A percentile compares a stretch with the other conserved stretches of the same genome.
Evolutionary conservation across 1,140 invertebrate genomes (phyloP).

Genomic region (Drosophila novamexicana): DNA sequence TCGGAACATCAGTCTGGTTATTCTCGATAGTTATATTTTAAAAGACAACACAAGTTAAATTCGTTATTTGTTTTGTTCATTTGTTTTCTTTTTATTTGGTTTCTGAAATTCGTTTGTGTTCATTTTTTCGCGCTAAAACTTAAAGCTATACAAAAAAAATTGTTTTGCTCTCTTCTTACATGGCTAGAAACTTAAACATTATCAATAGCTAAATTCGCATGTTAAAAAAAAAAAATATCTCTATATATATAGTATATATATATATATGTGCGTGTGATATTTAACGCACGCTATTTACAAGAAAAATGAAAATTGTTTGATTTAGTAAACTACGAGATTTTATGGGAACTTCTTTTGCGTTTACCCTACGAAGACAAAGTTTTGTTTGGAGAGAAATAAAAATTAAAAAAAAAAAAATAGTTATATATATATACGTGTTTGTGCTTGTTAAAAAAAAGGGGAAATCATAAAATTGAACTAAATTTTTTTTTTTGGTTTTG

Average conservation of each 20-base stretch:
- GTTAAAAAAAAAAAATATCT: constrained; percentile 55
- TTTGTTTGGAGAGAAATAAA: background rate
- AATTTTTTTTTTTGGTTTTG: constrained; percentile 17
- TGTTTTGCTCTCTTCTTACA: constrained; percentile 58
- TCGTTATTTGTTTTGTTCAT: constrained; percentile 39
- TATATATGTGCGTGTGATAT: constrained; percentile 1
- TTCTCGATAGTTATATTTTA: background rate
- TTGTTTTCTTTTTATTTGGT: constrained; percentile 65
- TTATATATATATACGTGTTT: constrained; percentile 11
- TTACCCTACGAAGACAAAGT: constrained; percentile 40
- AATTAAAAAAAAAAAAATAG: constrained; percentile 39
- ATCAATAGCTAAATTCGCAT: constrained; percentile 78
- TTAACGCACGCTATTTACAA: constrained; percentile 29
- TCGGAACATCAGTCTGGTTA: no score
- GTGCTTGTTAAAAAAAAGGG: constrained; percentile 15
- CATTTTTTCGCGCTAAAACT: constrained; percentile 74
- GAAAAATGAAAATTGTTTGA: constrained; percentile 12
- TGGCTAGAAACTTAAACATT: constrained; percentile 72
- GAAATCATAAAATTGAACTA: constrained; percentile 61
- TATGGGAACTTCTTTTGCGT: constrained; percentile 8
- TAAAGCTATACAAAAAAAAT: constrained; percentile 79
- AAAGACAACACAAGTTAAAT: constrained; percentile 26
- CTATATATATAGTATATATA: constrained; percentile 20
- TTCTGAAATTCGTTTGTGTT: constrained; percentile 79
- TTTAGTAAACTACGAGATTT: constrained; percentile 18